Base-by-base conservation (phyloP, 2,888 invertebrate genomes). In the Steinernema hermaphroditum region DNA sequence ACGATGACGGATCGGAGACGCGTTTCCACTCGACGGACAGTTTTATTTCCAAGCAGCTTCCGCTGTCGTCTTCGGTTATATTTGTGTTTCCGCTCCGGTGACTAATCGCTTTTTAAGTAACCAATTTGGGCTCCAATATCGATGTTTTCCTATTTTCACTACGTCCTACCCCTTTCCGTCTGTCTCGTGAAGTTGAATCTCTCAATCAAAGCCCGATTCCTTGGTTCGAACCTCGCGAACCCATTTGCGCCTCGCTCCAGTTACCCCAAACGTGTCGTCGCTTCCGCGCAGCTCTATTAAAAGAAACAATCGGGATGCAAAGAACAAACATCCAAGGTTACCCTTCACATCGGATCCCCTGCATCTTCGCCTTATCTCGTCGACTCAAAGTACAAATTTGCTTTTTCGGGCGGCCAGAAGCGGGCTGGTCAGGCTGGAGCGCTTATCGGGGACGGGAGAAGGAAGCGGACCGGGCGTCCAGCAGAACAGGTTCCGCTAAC, bases 301-400 rank as follows among this genome's bases (percentile, higher is more conserved):
- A 62, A n/a, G 62, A 32, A 62, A 62, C 62, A 32, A 2, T 6
- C 54, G 54, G 4, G 54, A 54, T 32, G 62, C 62, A 34, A 32
- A 62, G 62, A 62, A 16, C 32, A 62, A 62, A 62, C 62, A 62
- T 62, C 62, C 62, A 62, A 62, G 62, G 62, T 62, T 62, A 32
- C 62, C 62, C 24, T 12, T 27, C 6, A 24, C 54, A 19, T 22
- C 54, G 24, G 62, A 9, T 34, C 62, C 16, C 32, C 19, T 34
- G 2, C 54, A 46, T 50, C 22, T 50, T 1, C 50, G 8, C 37
- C 6, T 37, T 37, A 37, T 37, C 37, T 37, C 37, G 37, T 37
- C 37, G 37, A 37, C 6, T n/a, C n/a, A n/a, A n/a, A n/a, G n/a
- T n/a, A n/a, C n/a, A n/a, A 4, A 37, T 12, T 37, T 37, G 37